Conservation (phyloP, 2,797 vertebrate species). For the Furcifer pardalis region DNA sequence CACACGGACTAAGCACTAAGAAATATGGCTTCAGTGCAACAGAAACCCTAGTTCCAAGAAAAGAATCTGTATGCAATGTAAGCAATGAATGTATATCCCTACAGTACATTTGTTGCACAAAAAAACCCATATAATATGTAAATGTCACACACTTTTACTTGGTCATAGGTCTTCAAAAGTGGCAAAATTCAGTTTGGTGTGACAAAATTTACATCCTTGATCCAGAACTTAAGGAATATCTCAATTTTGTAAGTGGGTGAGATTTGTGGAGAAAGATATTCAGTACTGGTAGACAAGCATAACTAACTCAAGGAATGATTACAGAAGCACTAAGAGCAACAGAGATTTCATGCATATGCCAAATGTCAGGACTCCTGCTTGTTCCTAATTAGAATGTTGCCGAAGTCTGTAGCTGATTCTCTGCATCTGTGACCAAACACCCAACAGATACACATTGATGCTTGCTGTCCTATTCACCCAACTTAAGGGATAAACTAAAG, state of each 20-base stretch:
- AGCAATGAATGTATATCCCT: not conserved
- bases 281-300: not conserved
- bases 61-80: not conserved
- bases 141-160: not conserved
- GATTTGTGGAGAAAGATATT: not conserved
- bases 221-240: not conserved
- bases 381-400: not conserved
- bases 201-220: not conserved
- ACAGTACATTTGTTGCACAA: not conserved
- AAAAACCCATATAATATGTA: not conserved
- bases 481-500: not conserved
- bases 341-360: rapidly evolving
- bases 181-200: not conserved
- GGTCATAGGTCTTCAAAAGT: not conserved
- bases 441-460: not conserved
- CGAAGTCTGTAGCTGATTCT: not conserved
- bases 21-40: not conserved
- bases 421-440: not conserved
- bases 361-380: not conserved
- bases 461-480: too few species aligned
- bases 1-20: not conserved
- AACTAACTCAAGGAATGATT: not conserved
- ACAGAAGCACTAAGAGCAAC: not conserved
- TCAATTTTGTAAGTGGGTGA: not conserved
- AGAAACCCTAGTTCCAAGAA: not conserved